These are phyloP conservation scores for Coryphaenoides rupestris DNA, from an alignment of 2,113 vertebrate species.

Conservation along the genomic window DNA sequence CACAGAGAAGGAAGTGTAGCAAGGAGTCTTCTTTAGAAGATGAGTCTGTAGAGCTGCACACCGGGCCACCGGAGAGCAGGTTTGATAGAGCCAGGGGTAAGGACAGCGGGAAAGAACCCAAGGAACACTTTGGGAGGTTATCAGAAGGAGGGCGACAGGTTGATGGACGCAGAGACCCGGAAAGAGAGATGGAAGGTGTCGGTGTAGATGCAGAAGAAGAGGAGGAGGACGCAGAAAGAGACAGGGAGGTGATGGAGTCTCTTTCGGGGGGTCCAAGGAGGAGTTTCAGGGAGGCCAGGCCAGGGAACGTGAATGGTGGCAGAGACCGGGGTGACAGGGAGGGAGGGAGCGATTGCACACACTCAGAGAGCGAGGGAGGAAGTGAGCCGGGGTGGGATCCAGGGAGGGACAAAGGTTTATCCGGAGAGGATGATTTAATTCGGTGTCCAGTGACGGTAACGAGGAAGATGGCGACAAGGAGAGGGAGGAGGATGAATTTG, in stretches of 20 bases:
- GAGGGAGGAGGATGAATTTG: constrained; percentile 52
- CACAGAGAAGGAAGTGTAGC: constrained; percentile 46
- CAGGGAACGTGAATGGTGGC: no score
- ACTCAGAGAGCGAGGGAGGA: constrained; percentile 44
- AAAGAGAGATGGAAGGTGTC: constrained; percentile 28
- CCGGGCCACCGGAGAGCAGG: constrained; percentile 6
- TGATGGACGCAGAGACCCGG: constrained; percentile 3
- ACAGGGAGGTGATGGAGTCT: constrained; percentile 13
- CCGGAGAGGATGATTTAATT: constrained; percentile 63
- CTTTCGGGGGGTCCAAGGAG: constrained; percentile 6
- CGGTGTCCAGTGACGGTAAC: constrained; percentile 63
- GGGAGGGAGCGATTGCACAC: neutral
- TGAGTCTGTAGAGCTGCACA: constrained; percentile 25
- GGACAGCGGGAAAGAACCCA: constrained; percentile 22
- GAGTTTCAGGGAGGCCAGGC: no score
- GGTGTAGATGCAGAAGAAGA: constrained; percentile 33
- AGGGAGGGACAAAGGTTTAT: constrained; percentile 44
- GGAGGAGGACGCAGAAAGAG: constrained; percentile 20
- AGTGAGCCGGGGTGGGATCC: constrained; percentile 43
- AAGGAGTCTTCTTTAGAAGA: constrained; percentile 29
- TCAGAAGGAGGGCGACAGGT: constrained; percentile 12
- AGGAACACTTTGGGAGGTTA: constrained; percentile 21
- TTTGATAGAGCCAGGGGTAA: constrained; percentile 15
- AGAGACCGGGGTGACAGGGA: constrained; percentile 28
- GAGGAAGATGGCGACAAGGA: constrained; percentile 56